Evolutionary conservation across 2,888 invertebrate species (phyloP).

Genomic region (Prosapia bicincta): DNA sequence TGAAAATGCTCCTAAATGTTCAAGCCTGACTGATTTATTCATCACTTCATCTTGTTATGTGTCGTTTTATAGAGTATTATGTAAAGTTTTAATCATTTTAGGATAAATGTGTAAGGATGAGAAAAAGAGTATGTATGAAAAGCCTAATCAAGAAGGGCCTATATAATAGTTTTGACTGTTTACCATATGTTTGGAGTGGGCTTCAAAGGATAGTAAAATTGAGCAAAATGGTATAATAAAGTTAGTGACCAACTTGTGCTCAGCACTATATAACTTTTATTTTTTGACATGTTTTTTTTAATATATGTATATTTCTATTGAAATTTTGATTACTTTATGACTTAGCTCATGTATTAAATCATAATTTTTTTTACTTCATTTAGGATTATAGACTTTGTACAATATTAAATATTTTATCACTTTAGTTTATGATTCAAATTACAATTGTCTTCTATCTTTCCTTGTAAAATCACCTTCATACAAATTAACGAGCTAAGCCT

Average conservation of each 20-base stretch:
- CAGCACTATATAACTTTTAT: not conserved
- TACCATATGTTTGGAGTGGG: conserved; percentile 4
- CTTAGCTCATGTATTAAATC: not conserved
- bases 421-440: not conserved
- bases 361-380: not conserved
- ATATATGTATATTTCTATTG: not conserved
- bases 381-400: not conserved
- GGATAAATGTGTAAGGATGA: not conserved
- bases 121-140: not conserved
- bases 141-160: conserved; percentile 8
- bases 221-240: conserved; percentile 12
- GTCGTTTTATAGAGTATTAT: conserved; percentile 20
- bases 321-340: not conserved
- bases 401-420: not conserved
- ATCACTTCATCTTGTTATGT: conserved; percentile 22
- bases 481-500: not conserved
- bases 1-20: conserved; percentile 63
- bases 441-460: not conserved
- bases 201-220: conserved; percentile 3
- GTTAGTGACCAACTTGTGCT: conserved; percentile 13
- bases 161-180: conserved; percentile 6
- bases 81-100: conserved; percentile 18
- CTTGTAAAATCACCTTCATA: not conserved
- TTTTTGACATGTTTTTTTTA: not conserved
- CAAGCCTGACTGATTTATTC: conserved; percentile 43